These are phyloP conservation scores for Rhipidura dahli DNA, from an alignment of 2,113 vertebrate genomes.

Conservation along the genomic window DNA sequence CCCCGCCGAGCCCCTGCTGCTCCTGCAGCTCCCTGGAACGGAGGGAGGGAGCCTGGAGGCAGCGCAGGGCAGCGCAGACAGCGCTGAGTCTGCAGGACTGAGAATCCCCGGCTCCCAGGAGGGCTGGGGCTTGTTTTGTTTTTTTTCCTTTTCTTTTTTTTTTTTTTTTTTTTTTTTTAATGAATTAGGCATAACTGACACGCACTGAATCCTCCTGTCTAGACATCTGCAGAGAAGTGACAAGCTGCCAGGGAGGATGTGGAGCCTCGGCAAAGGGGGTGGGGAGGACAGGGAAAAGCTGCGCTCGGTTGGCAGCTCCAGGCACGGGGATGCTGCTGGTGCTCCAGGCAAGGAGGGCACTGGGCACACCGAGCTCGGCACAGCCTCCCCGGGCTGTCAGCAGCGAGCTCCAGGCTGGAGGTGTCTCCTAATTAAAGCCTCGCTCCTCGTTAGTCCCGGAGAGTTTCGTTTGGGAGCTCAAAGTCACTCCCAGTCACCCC, in stretches of 20 bases:
- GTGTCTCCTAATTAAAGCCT: neutral
- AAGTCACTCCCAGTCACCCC: neutral
- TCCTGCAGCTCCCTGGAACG: neutral
- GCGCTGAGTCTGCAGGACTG: conserved; percentile 44
- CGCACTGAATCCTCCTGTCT: conserved; percentile 63
- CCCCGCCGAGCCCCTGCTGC: neutral
- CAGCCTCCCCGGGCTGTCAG: neutral
- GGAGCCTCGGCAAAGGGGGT: conserved; percentile 33
- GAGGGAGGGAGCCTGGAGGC: neutral
- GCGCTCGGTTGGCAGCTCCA: neutral
- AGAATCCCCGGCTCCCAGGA: conserved; percentile 13
- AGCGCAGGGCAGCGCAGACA: neutral
- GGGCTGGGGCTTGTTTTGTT: neutral
- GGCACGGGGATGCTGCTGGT: neutral
- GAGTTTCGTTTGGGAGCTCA: neutral
- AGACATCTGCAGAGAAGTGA: conserved; percentile 69
- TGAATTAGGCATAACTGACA: conserved; percentile 63
- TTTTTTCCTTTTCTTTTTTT: neutral
- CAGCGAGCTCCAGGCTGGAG: neutral
- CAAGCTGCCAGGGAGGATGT: conserved; percentile 64
- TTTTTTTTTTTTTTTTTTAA: neutral
- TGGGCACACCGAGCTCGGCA: neutral
- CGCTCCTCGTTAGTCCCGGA: neutral
- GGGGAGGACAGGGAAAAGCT: neutral
- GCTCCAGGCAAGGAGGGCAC: conserved; percentile 4